Evolutionary conservation across 1,140 invertebrate species (phyloP), one percentile per base, ranked within the genome.

Genomic region (Zophobas atratus): DNA sequence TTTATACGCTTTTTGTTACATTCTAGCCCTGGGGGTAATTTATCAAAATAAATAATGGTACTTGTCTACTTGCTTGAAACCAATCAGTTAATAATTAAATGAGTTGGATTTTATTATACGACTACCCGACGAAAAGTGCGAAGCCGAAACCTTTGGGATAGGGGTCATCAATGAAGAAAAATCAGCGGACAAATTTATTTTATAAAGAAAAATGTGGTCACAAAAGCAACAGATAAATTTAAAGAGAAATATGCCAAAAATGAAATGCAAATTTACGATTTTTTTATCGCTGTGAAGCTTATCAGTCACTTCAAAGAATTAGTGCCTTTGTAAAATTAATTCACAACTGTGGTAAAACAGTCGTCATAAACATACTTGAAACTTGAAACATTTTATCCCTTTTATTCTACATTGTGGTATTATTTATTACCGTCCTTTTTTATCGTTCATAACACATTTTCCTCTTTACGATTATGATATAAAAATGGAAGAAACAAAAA

Each of bases 321-420:
- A 34, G 35, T 36, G 6, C 32, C 36, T 63, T 51, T 20, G 6
- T 6, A 36, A 38, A 63, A 63, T 63, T 63, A 63, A 63, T 63
- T 63, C 35, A 6, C 34, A 56, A 33, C 20, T 6, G 55, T 56
- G 20, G 57, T 63, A 63, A 63, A 60, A 63, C 35, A 63, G 57
- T 63, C 57, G 57, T 63, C 57, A 63, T 63, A 63, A 63, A 63
- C 57, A 63, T 63, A 39, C 57, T 63, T 39, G 57, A 63, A 63
- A 63, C 6, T 36, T 63, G 57, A 34, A 63, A 63, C 57, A 63
- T 63, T 63, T 63, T 63, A 63, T 63, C 57, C 57, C 35, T 41
- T 63, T 63, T 63, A 39, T 63, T 63, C 2, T 63, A 63, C 57
- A 34, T 43, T 67, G 39, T 20, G 38, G 33, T 38, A 43, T 67